Base-by-base conservation (phyloP, 1,140 invertebrate genomes). In the Drosophila nigromelanica region DNA sequence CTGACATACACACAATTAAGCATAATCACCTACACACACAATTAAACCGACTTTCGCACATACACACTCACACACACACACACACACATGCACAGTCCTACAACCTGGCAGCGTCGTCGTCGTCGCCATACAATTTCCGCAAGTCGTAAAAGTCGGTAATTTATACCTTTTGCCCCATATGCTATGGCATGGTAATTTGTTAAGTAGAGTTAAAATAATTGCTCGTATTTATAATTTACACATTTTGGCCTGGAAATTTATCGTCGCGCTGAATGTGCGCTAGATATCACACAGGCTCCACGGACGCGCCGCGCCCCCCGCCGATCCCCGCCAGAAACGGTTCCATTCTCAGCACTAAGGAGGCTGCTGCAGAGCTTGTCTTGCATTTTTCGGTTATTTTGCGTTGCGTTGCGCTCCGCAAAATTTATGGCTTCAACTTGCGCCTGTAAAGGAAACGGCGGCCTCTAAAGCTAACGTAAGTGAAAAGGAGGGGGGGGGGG, bases 161-260 rank as follows among this genome's bases (percentile, higher is more conserved):
- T 89, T 89, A 89, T 89, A 89, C 83, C 83, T 89, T 89, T 89
- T 89, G 83, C 79, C 85, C 83, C 83, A 89, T 89, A 89, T 89
- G 85, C 85, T 86, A 73, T 85, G 86, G 87, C 86, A 89, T 91
- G 90, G 90, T 91, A 91, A 91, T 91, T 91, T 91, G 90, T 91
- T 91, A 91, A 91, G 90, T 91, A 91, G 82, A 91, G 90, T 91
- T 91, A 91, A 91, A 91, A 91, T 91, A 91, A 91, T 91, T 91
- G 90, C 90, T 91, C 82, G 90, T 91, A 91, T 91, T 91, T 91
- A 91, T 91, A 91, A 91, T 91, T 91, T 91, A 91, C 80, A 91
- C 90, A 91, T 91, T 91, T 90, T 77, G 76, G 72, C 73, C 79
- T 69, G 70, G 77, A 87, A 90, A 91, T 91, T 91, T 91, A 91